Evolutionary conservation across 2,888 invertebrate genomes (phyloP), one percentile per base, ranked within the genome.

Genomic region (Yponomeuta malinellus): DNA sequence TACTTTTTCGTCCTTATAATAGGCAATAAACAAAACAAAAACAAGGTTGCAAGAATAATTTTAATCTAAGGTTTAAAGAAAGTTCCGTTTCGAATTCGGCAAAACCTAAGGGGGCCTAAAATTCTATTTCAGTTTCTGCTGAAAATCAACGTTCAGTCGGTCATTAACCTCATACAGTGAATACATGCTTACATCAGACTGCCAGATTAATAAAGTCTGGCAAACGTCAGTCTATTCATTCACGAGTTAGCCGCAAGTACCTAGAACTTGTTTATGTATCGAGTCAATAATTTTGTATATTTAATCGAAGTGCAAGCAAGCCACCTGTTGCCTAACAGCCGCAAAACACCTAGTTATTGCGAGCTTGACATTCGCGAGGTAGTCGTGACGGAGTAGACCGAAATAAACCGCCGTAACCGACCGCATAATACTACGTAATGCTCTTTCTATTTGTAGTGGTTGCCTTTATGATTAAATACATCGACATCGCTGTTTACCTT

Each of bases 351-450:
- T 83, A 85, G 81, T 84, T 80, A 83, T 84, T 84, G 85, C 89
- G 89, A 87, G 90, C 89, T 90, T 90, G 91, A 91, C 91, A 90
- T 91, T 91, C 86, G 83, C 84, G 81, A 83, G 82, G 80, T 73
- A 70, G 86, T 86, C 85, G 89, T 88, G 88, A 89, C 88, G 84
- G 78, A 78, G 81, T 78, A 78, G 82, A 90, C 89, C 87, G 83
- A 91, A 91, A 90, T 92, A 90, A 86, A 86, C 83, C 83, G 82
- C 85, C 83, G 88, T 87, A 87, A 87, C 87, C 88, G 82, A 89
- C 86, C 88, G 88, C 90, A 87, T 87, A 87, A 86, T 85, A 83
- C 86, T 79, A 86, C 86, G 88, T 88, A 88, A 89, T 87, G 85
- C 81, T 87, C 82, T 83, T 84, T 85, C 90, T 90, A 90, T 89